Evolutionary conservation across 2,888 invertebrate genomes (phyloP).

Genomic region (Megaustenia siamemsis): DNA sequence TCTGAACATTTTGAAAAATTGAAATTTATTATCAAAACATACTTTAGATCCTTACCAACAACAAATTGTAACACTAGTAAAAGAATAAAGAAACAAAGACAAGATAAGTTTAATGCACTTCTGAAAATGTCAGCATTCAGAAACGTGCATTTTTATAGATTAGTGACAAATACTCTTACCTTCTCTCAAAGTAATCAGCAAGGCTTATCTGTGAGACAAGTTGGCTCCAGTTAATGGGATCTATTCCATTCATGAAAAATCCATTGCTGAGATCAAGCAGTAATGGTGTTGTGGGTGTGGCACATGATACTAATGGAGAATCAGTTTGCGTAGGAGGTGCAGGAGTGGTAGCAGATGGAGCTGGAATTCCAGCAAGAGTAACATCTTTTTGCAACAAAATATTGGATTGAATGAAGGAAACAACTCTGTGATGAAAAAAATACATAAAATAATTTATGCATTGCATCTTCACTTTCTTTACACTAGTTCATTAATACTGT

Average conservation of each 20-base stretch:
- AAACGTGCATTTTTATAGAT: too few species aligned
- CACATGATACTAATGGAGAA: conserved; percentile 10
- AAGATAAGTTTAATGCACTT: too few species aligned
- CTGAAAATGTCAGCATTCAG: too few species aligned
- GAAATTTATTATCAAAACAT: too few species aligned
- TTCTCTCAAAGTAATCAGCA: conserved; percentile 29
- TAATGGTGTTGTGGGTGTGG: neutral
- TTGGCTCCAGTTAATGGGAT: conserved; percentile 18
- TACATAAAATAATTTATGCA: neutral
- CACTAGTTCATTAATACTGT: too few species aligned
- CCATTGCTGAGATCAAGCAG: neutral
- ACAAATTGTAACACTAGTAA: too few species aligned
- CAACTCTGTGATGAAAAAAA: neutral
- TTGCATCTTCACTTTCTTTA: neutral
- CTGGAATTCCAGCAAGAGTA: conserved; percentile 39
- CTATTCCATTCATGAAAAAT: conserved; percentile 31
- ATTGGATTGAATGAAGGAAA: conserved; percentile 13
- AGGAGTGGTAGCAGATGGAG: neutral
- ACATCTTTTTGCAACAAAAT: conserved; percentile 35
- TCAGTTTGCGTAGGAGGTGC: neutral
- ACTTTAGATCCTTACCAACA: too few species aligned
- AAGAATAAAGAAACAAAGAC: too few species aligned
- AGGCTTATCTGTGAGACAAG: neutral
- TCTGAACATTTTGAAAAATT: too few species aligned
- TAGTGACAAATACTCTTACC: conserved; percentile 31